phyloP scores from a whole-genome alignment of 2,888 invertebrate species.

The Ectemnius cavifrons region DNA sequence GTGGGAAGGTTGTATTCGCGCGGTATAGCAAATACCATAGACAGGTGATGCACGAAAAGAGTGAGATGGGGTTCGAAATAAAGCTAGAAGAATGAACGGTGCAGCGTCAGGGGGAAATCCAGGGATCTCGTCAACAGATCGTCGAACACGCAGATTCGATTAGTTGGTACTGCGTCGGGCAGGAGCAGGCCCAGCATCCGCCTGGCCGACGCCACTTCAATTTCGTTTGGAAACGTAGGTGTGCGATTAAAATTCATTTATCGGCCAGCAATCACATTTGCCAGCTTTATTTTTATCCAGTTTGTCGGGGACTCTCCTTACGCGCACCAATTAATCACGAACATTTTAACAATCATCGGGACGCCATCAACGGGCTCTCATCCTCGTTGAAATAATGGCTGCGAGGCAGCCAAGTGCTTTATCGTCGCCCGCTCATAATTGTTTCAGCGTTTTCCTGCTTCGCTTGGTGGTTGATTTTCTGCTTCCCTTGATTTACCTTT shows the following conservation, averaged over 20 bases:
- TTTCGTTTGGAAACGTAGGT: slow-evolving; percentile 1
- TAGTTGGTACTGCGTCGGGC: slow-evolving; percentile 14
- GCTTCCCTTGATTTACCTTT: neutral
- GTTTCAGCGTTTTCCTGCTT: slow-evolving; percentile 46
- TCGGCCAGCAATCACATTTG: slow-evolving; percentile 43
- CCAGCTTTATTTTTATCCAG: slow-evolving; percentile 34
- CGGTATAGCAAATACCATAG: no score
- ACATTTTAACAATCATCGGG: slow-evolving; percentile 57
- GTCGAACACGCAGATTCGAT: slow-evolving; percentile 12
- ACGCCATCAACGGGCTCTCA: neutral
- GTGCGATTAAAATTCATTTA: slow-evolving; percentile 51
- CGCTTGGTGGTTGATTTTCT: slow-evolving; percentile 31
- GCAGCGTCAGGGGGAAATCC: no score
- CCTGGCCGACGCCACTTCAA: slow-evolving; percentile 8
- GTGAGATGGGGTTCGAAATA: no score
- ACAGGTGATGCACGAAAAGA: no score
- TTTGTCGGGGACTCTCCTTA: slow-evolving; percentile 51
- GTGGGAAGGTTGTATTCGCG: no score
- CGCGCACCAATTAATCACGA: slow-evolving; percentile 57
- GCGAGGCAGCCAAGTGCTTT: slow-evolving; percentile 25
- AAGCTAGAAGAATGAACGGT: no score
- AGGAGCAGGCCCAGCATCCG: no score
- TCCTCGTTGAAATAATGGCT: slow-evolving; percentile 29
- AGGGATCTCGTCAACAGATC: neutral
- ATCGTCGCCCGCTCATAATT: slow-evolving; percentile 48